Conservation (phyloP, 1,140 invertebrate species). For the Brachionus paranguensis region DNA sequence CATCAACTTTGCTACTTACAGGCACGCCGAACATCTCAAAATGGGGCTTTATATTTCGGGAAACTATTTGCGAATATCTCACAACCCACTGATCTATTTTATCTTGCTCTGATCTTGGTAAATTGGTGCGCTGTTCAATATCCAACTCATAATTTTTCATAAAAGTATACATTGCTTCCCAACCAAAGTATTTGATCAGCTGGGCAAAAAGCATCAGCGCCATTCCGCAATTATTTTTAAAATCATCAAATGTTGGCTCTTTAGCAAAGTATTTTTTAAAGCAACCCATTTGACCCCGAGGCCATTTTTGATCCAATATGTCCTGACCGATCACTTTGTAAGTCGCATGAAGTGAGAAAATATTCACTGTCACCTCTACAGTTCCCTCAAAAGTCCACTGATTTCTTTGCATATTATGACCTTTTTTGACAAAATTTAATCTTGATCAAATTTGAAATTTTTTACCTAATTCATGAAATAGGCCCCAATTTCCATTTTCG, state of each 20-base stretch:
- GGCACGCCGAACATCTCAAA: conserved; percentile 41
- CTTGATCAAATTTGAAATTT: conserved; percentile 41
- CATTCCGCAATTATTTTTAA: conserved; percentile 40
- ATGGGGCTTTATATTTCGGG: conserved; percentile 40
- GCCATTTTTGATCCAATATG: conserved; percentile 43
- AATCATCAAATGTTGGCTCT: not conserved
- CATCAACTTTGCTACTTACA: not conserved
- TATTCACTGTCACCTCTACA: conserved; percentile 44
- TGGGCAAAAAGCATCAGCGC: conserved; percentile 42
- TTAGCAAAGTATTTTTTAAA: conserved; percentile 39
- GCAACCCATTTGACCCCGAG: not conserved
- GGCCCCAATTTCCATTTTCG: conserved; percentile 42
- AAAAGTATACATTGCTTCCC: conserved; percentile 38
- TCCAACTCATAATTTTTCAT: conserved; percentile 41
- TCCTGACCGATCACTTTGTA: conserved; percentile 40
- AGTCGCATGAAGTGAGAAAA: conserved; percentile 46
- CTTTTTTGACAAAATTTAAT: not conserved
- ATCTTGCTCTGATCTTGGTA: conserved; percentile 40
- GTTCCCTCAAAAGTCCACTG: conserved; percentile 44
- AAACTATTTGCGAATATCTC: conserved; percentile 33
- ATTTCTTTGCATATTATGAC: conserved; percentile 37
- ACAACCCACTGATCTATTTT: conserved; percentile 42
- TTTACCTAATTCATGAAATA: conserved; percentile 44
- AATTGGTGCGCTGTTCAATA: conserved; percentile 2
- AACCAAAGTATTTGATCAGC: conserved; percentile 41